phyloP scores from a whole-genome alignment of 2,113 vertebrate genomes.

The Rhea pennata region DNA sequence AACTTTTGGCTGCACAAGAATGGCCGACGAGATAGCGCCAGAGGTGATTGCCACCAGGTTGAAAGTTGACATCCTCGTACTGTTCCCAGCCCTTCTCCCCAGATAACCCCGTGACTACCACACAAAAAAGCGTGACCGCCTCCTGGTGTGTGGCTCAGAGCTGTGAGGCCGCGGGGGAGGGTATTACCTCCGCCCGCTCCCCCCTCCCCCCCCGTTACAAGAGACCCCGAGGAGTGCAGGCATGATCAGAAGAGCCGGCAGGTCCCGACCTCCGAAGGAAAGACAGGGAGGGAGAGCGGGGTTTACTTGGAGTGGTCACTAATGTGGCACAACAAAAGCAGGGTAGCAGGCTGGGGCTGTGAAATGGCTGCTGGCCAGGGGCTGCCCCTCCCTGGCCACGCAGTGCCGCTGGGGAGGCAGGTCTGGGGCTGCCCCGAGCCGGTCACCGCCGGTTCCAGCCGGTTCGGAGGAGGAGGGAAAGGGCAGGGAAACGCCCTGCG shows the following conservation, averaged over 20 bases:
- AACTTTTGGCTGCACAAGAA: not conserved
- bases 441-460: not conserved
- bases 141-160: not conserved
- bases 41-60: not conserved
- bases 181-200: too few species aligned
- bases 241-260: not conserved
- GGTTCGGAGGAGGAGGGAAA: not conserved
- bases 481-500: too few species aligned
- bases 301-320: not conserved
- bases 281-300: not conserved
- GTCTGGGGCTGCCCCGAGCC: too few species aligned
- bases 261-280: not conserved
- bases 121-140: not conserved
- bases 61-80: not conserved
- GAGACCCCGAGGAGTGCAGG: not conserved
- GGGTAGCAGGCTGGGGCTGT: not conserved
- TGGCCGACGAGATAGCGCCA: not conserved
- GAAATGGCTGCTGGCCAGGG: not conserved
- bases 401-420: too few species aligned
- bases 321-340: not conserved
- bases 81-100: not conserved
- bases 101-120: not conserved
- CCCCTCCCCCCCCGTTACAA: too few species aligned
- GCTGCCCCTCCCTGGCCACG: too few species aligned
- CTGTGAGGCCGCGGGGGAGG: not conserved